Evolutionary conservation across 2,113 vertebrate genomes (phyloP).

Genomic region (Rhinichthys klamathensis): DNA sequence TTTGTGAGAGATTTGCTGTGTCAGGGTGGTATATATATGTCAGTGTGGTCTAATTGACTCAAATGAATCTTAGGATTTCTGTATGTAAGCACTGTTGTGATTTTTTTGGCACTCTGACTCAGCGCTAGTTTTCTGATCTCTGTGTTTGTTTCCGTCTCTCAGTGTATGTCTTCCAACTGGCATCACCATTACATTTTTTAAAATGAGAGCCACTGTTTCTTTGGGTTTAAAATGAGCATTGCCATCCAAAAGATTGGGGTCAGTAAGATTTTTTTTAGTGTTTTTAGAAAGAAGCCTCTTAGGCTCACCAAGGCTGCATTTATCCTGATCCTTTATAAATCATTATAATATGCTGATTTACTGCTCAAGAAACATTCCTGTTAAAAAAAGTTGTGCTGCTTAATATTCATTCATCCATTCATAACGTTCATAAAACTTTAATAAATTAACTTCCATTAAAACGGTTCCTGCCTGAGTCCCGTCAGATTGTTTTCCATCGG

Average conservation of each 20-base stretch:
- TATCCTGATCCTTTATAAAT: neutral
- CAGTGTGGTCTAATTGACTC: constrained; percentile 8
- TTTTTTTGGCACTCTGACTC: neutral
- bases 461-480: too few relatives aligned
- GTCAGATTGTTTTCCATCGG: too few relatives aligned
- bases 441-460: too few relatives aligned
- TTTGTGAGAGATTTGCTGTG: constrained; percentile 33
- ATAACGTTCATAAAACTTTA: too few relatives aligned
- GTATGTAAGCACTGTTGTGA: constrained; percentile 22
- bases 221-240: neutral
- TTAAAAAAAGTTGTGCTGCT: neutral
- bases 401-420: neutral
- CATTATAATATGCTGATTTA: neutral
- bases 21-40: constrained; percentile 22
- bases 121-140: neutral
- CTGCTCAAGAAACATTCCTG: neutral
- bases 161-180: neutral
- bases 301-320: neutral
- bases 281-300: neutral
- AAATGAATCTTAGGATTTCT: constrained; percentile 13
- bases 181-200: neutral
- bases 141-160: neutral
- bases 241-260: neutral
- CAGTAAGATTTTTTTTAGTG: neutral
- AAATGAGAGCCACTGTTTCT: neutral